Base-by-base conservation (phyloP, 2,113 vertebrate genomes). In the Vulpes vulpes region DNA sequence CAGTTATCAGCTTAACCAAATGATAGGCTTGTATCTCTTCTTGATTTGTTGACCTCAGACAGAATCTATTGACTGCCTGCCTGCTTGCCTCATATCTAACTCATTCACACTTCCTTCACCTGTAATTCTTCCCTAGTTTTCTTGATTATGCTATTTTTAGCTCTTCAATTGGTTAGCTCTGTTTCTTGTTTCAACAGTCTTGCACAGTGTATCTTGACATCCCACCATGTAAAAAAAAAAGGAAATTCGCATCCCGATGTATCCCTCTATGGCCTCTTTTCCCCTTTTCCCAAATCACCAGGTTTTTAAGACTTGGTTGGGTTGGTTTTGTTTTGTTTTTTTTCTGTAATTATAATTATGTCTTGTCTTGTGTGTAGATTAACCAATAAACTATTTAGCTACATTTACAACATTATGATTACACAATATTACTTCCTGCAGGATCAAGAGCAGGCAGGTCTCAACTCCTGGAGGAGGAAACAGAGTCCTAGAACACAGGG, bases 71-170 rank as follows among this genome's bases (percentile, higher is more conserved):
- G 80, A 87, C 59, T 93, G 80, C 30, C 60, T 55, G 64, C 71
- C 76, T 65, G 27, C 43, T 35, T 91, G 81, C 82, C 73, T 51
- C 59, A 1, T 62, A 74, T 57, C 83, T 57, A 89, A 91, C 89
- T 89, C 85, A 85, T 91, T 97, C 96, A 94, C 86, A 89, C 79
- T 71, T 89, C 86, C 57, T 86, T 96, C 27, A 87, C 82, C 82
- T 90, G 53, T 78, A 82, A 78, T 85, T 95, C 79, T 38, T 64
- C 35, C 35, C 73, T 83, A 62, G 38, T 80, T 95, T 73, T 87
- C 43, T 89, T 81, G 74, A 93, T 64, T 80, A 49, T 83, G 74
- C 60, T 95, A 91, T 89, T 92, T 96, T 97, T 80, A 93, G 65
- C 69, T 91, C 93, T 88, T 78, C 79, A 94, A 5, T 27, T 84